Conservation (phyloP, 2,888 invertebrate genomes). For the Ichneumoninae sp. region DNA sequence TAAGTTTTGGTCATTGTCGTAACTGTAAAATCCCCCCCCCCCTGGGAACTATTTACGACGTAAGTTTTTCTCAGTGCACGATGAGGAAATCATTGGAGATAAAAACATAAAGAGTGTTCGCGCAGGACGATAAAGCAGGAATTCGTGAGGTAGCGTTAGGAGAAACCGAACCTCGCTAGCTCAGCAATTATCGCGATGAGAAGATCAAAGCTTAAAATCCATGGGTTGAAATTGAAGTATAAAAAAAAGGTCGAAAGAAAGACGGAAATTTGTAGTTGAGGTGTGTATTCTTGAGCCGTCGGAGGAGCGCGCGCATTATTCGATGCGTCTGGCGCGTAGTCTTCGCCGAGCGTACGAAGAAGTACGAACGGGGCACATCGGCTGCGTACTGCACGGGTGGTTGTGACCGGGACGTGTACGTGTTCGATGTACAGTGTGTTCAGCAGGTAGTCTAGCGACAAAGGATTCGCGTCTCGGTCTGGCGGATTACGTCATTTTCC, state of each 20-base stretch:
- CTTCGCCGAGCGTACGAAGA: conserved; percentile 42
- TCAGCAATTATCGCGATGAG: too few species aligned
- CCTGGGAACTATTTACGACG: too few species aligned
- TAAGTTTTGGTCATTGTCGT: too few species aligned
- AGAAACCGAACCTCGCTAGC: too few species aligned
- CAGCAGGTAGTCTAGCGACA: conserved; percentile 71
- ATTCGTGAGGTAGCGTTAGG: too few species aligned
- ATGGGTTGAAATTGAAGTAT: background rate
- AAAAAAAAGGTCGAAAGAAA: background rate
- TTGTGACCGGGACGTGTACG: background rate
- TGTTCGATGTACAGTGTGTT: conserved; percentile 38
- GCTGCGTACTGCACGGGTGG: background rate
- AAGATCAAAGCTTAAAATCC: background rate
- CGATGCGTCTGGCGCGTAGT: conserved; percentile 49
- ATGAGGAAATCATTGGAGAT: background rate
- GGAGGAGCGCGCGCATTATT: conserved; percentile 26
- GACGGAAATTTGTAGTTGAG: background rate
- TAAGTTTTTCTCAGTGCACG: too few species aligned
- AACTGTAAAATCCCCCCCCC: too few species aligned
- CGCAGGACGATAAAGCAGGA: too few species aligned
- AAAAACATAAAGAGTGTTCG: background rate
- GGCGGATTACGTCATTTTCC: conserved; percentile 78
- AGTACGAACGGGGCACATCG: background rate
- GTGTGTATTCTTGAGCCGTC: background rate
- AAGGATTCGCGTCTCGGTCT: conserved; percentile 64